Evolutionary conservation across 2,797 vertebrate species (phyloP), one percentile per base, ranked within the genome.

Genomic region (Cyclura pinguis): DNA sequence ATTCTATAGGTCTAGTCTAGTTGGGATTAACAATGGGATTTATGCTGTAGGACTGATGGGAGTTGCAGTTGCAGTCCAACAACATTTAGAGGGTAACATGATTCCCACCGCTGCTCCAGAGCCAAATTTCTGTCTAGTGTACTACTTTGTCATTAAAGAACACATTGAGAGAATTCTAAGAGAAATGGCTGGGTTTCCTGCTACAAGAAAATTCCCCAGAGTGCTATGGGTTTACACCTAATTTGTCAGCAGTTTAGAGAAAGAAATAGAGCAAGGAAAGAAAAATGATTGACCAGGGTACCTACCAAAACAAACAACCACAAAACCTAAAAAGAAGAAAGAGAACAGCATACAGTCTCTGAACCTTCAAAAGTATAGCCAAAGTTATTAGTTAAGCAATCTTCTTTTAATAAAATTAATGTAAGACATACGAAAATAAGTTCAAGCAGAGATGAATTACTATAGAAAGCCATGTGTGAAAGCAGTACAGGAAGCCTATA

Each of bases 331-430:
- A 84, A 83, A 87, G 14, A 91, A 86, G 80, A 12, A 29, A 18
- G 22, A 59, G 47, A 76, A 24, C 74, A 50, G 13, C 87, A 55
- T 22, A 52, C 91, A 42, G 29, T 14, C 42, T 67, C 7, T 86
- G 59, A 69, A 91, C 64, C 86, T 86, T 38, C 3, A 1, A 57
- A 4, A 90, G 55, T 57, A 82, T 91, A 90, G 35, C 47, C 47
- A 81, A 83, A 59, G 8, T 86, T 89, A 77, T 32, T 77, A 85
- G 90, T 94, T 93, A 92, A 62, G 72, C 29, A 77, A 77, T 67
- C 12, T 57, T 88, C 85, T 91, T 94, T 80, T 86, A 93, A 72
- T 91, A 92, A 92, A 95, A 93, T 92, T 83, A 86, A 96, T 92
- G 80, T 91, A 93, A 95, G 85, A 42, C 93, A 93, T 76, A 83